phyloP scores from a whole-genome alignment of 2,888 invertebrate genomes.

The Xestia sexstrigata region DNA sequence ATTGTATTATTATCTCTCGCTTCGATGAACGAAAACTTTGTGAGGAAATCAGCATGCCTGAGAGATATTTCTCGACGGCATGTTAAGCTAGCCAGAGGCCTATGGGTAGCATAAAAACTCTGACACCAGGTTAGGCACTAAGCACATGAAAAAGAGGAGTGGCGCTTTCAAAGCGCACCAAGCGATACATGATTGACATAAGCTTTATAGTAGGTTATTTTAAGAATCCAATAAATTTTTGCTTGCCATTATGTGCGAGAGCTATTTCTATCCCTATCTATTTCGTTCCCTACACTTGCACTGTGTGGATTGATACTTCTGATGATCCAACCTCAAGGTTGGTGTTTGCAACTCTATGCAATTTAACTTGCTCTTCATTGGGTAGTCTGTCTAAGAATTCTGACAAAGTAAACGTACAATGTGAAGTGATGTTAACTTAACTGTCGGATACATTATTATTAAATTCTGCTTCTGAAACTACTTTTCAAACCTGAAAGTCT shows the following conservation, averaged over 20 bases:
- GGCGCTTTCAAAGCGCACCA: too few species aligned
- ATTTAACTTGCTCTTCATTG: slow-evolving; percentile 54
- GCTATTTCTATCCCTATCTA: too few species aligned
- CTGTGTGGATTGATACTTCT: slow-evolving; percentile 23
- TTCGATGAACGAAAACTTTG: too few species aligned
- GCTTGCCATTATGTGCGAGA: not conserved
- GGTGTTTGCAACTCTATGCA: slow-evolving; percentile 38
- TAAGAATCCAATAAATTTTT: too few species aligned
- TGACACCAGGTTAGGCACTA: too few species aligned
- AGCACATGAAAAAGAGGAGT: too few species aligned
- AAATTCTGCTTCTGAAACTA: not conserved
- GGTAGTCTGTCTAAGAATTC: slow-evolving; percentile 38
- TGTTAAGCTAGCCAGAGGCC: too few species aligned
- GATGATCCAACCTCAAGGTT: not conserved
- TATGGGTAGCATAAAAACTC: too few species aligned
- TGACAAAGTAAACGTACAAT: slow-evolving; percentile 22
- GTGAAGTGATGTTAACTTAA: slow-evolving; percentile 13
- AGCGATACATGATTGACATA: not conserved
- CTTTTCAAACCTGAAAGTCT: not conserved
- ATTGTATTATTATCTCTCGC: too few species aligned
- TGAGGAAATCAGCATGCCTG: too few species aligned
- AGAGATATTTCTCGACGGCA: too few species aligned
- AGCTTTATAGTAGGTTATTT: not conserved
- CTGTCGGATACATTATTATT: slow-evolving; percentile 2
- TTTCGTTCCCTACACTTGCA: not conserved